These are phyloP conservation scores for Caenorhabditis sp. DNA, from an alignment of 2,888 invertebrate species.

Conservation along the genomic window DNA sequence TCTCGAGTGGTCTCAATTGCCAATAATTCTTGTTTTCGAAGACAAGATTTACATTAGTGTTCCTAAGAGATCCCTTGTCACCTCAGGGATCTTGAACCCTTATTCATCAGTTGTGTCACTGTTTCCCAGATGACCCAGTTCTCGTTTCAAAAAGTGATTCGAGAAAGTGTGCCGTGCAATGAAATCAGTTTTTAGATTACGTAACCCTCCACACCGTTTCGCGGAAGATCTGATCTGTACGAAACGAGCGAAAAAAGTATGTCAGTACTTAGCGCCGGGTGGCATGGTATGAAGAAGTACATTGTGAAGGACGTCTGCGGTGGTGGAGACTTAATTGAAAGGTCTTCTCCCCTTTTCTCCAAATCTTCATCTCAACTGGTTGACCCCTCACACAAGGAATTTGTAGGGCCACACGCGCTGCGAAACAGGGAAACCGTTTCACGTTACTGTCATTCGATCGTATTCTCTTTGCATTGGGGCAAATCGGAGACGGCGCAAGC, in stretches of 20 bases:
- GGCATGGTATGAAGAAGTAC: constrained; percentile 55
- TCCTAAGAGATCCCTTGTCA: constrained; percentile 14
- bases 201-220: constrained; percentile 31
- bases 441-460: constrained; percentile 61
- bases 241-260: constrained; percentile 42
- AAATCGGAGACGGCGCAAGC: constrained; percentile 40
- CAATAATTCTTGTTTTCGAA: constrained; percentile 28
- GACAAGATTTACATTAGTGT: constrained; percentile 7
- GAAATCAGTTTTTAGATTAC: constrained; percentile 60
- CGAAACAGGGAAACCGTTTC: constrained; percentile 46
- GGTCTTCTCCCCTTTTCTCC: constrained; percentile 26
- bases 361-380: constrained; percentile 30
- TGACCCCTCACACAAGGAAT: constrained; percentile 36
- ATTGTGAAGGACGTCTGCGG: constrained; percentile 57
- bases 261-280: constrained; percentile 52
- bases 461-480: constrained; percentile 56
- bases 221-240: constrained; percentile 9
- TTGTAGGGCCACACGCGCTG: not conserved
- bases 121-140: constrained; percentile 47
- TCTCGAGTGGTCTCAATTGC: constrained; percentile 42
- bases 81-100: constrained; percentile 22
- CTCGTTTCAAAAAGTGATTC: constrained; percentile 49
- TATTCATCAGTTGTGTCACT: constrained; percentile 25
- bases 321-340: constrained; percentile 44
- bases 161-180: constrained; percentile 49